Conservation (phyloP, 2,113 vertebrate genomes). For the Sinocyclocheilus anshuiensis region DNA sequence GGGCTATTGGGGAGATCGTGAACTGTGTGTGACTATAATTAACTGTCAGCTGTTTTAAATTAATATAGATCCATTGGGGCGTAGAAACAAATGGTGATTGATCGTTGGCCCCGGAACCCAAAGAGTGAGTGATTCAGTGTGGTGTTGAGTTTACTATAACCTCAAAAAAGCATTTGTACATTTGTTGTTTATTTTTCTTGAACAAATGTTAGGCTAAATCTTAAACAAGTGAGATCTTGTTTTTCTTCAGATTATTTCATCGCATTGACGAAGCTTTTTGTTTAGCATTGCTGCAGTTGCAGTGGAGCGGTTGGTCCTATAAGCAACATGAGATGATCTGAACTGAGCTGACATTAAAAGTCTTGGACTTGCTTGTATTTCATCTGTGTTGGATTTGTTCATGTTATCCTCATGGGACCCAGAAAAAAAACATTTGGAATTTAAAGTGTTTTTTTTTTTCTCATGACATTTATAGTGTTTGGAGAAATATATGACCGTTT, state of each 20-base stretch:
- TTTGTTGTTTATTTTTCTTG: conserved; percentile 29
- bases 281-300: background rate
- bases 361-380: conserved; percentile 7
- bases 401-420: background rate
- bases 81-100: conserved; percentile 38
- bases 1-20: conserved; percentile 38
- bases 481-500: background rate
- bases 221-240: conserved; percentile 13
- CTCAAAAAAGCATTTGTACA: conserved; percentile 1
- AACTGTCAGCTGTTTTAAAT: conserved; percentile 25
- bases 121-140: conserved; percentile 25
- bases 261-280: background rate
- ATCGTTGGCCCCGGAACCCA: background rate
- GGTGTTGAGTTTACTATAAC: conserved; percentile 22
- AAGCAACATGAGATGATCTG: conserved; percentile 9
- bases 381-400: background rate
- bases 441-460: background rate
- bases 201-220: conserved; percentile 34
- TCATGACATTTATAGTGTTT: background rate
- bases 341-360: conserved; percentile 15
- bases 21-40: conserved; percentile 48
- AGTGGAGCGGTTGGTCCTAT: background rate
- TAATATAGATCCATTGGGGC: conserved; percentile 29
- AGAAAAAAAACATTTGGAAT: background rate
- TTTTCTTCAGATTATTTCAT: conserved; percentile 28